Evolutionary conservation across 2,888 invertebrate genomes (phyloP), one percentile per base, ranked within the genome.

Genomic region (Coenonympha glycerion): DNA sequence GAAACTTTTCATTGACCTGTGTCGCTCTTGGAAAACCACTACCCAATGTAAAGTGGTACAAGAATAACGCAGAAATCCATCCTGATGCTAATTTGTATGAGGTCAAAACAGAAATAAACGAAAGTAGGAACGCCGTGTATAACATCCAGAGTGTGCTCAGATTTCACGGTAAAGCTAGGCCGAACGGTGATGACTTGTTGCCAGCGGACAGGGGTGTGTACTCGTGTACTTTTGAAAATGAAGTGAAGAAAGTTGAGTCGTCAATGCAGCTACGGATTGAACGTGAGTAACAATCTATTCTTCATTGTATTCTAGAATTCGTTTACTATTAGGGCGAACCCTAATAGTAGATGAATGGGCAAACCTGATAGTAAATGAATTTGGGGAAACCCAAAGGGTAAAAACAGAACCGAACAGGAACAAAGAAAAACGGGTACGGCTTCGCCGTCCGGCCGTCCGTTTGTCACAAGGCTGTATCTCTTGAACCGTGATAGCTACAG

Each of bases 241-340:
- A 95, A 79, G 95, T 96, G 11, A 94, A 94, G 74, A 92, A 91
- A 69, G 92, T 93, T 40, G 95, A 95, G 71, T 95, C 95, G 6
- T 93, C 93, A 57, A 96, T 96, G 95, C 94, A 95, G 79, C 88
- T 97, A 49, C 91, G 95, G 69, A 95, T 97, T 66, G 95, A 97
- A 88, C 97, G 92, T 92, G 83, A 91, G 92, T 90, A 42, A 9
- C 3, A n/a, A n/a, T n/a, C n/a, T n/a, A n/a, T n/a, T n/a, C n/a
- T n/a, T n/a, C n/a, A n/a, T n/a, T n/a, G n/a, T n/a, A n/a, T n/a
- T n/a, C n/a, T n/a, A n/a, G n/a, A n/a, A n/a, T n/a, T n/a, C n/a
- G n/a, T n/a, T n/a, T n/a, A n/a, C n/a, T n/a, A n/a, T n/a, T n/a
- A n/a, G n/a, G n/a, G n/a, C n/a, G n/a, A n/a, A n/a, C n/a, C n/a